These are phyloP conservation scores for Crax fasciolata DNA, from an alignment of 2,797 vertebrate species.

Conservation along the genomic window DNA sequence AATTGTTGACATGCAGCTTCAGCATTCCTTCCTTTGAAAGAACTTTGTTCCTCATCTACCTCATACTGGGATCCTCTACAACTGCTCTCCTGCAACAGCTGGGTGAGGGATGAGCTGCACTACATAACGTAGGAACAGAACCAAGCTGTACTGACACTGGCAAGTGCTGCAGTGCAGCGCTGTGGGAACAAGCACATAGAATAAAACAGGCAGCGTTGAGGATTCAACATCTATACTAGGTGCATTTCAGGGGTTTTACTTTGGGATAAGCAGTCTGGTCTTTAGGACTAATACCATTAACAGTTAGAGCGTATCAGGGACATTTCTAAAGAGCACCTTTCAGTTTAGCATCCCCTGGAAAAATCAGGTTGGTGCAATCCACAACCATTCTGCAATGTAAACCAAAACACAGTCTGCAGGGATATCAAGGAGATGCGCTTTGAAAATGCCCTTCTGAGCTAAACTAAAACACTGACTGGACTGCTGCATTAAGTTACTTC, in stretches of 20 bases:
- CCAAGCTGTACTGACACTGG: fast-evolving
- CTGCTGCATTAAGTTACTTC: not conserved
- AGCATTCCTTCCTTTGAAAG: not conserved
- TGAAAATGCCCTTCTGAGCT: not conserved
- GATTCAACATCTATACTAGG: too few relatives aligned
- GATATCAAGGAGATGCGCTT: not conserved
- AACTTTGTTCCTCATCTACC: not conserved
- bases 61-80: not conserved
- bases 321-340: not conserved
- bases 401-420: not conserved
- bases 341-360: not conserved
- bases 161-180: not conserved
- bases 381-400: not conserved
- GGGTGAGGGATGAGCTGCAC: not conserved
- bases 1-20: not conserved
- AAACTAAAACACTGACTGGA: not conserved
- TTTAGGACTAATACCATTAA: not conserved
- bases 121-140: not conserved
- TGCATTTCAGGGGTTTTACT: not conserved
- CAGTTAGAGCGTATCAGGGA: not conserved
- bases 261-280: not conserved
- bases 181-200: not conserved
- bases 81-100: not conserved
- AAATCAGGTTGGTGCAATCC: not conserved
- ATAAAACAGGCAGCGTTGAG: not conserved